Conservation (phyloP, 2,797 vertebrate genomes). For the Philypnodon macrostomus region DNA sequence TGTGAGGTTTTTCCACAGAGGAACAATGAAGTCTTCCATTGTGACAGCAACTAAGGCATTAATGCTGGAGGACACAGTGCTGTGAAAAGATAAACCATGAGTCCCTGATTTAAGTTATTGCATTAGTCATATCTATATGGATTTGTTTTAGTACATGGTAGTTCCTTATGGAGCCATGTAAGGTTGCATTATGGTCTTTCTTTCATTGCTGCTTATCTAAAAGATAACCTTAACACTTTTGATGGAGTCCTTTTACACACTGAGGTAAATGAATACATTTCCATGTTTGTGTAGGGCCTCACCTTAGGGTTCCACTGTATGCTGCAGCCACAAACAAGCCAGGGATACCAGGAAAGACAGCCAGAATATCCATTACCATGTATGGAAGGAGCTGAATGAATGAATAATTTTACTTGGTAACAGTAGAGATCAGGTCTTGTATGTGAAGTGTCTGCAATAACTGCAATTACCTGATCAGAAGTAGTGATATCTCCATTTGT, state of each 20-base stretch:
- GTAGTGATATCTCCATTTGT: conserved; percentile 63
- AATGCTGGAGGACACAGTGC: conserved; percentile 86
- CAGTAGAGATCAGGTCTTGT: not conserved
- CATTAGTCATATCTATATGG: too few relatives aligned
- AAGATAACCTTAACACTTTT: not conserved
- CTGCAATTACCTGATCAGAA: conserved; percentile 71
- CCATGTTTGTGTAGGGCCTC: conserved; percentile 23
- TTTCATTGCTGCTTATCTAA: not conserved
- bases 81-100: too few relatives aligned
- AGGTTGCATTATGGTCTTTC: too few relatives aligned
- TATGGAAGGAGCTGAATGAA: conserved; percentile 76
- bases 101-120: too few relatives aligned
- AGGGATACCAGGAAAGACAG: conserved; percentile 74
- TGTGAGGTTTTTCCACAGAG: conserved; percentile 63
- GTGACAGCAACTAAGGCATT: conserved; percentile 85
- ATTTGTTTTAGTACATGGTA: too few relatives aligned
- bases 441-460: not conserved
- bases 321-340: conserved; percentile 83
- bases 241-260: not conserved
- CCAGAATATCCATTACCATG: conserved; percentile 82
- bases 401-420: not conserved
- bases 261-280: not conserved
- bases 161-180: not conserved
- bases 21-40: conserved; percentile 78
- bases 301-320: conserved; percentile 84